A percentile compares a stretch with the other conserved stretches of the same genome.
These are phyloP conservation scores for Ricordea florida DNA, from an alignment of 92 coral and sea anemone species.

Conservation along the genomic window DNA sequence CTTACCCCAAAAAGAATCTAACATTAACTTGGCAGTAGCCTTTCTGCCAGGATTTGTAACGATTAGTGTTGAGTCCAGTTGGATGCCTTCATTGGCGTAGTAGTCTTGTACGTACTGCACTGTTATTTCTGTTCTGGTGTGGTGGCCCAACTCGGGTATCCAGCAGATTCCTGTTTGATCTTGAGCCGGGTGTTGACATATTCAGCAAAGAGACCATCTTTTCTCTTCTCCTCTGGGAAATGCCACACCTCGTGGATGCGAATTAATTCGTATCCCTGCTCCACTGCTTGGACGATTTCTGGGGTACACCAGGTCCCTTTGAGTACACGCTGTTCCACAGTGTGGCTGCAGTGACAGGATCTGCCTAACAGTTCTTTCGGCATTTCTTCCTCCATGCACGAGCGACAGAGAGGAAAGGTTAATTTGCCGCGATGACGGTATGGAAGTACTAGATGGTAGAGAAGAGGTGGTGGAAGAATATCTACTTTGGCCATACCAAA, in stretches of 20 bases:
- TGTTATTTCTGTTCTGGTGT: background rate
- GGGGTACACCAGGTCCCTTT: conserved; percentile 1
- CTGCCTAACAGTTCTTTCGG: background rate
- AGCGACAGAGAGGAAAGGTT: background rate
- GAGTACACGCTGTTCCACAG: background rate
- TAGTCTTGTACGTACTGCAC: background rate
- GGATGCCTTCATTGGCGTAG: too few relatives aligned
- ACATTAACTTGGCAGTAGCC: background rate
- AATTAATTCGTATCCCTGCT: background rate
- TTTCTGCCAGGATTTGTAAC: too few relatives aligned
- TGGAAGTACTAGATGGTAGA: background rate
- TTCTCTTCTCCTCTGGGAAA: background rate
- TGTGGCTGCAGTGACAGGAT: background rate
- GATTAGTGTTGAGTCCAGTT: background rate
- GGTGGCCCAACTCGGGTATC: background rate
- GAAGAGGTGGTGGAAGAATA: background rate
- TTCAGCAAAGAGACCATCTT: background rate
- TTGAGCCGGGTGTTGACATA: background rate
- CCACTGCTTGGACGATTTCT: background rate
- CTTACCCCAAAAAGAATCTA: background rate
- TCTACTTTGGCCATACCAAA: background rate
- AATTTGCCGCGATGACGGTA: background rate
- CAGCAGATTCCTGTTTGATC: background rate
- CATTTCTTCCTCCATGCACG: background rate
- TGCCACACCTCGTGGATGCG: background rate